Evolutionary conservation across 2,888 invertebrate species (phyloP).

Genomic region (Tenodera sinensis): DNA sequence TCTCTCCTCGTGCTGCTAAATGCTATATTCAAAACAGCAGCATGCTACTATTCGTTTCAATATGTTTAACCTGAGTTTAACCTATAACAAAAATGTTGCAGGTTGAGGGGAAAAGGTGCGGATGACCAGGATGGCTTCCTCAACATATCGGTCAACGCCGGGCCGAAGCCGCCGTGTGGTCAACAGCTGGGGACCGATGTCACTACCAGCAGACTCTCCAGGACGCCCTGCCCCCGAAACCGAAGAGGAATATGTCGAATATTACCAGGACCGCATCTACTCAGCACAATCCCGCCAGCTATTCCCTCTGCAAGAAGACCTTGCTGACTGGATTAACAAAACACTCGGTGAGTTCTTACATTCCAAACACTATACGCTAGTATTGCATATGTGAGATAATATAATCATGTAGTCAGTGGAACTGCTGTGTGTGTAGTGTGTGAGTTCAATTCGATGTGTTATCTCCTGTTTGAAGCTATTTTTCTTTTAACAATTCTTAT

Average conservation of each 20-base stretch:
- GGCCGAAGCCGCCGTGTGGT: constrained; percentile 3
- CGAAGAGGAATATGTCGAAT: constrained; percentile 60
- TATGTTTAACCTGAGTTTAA: too few species aligned
- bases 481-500: too few species aligned
- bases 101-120: not conserved
- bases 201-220: constrained; percentile 6
- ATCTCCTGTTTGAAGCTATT: too few species aligned
- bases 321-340: constrained; percentile 85
- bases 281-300: constrained; percentile 75
- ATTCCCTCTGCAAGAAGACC: constrained; percentile 78
- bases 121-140: not conserved
- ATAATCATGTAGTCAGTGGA: too few species aligned
- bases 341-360: constrained; percentile 64
- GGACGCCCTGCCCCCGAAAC: constrained; percentile 36
- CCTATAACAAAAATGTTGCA: not conserved
- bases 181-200: constrained; percentile 10
- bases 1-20: too few species aligned
- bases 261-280: constrained; percentile 68
- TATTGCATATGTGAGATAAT: too few species aligned
- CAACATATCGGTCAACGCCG: constrained; percentile 13
- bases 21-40: too few species aligned
- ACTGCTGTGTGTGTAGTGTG: too few species aligned
- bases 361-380: not conserved
- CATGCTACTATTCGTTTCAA: too few species aligned
- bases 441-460: too few species aligned